Evolutionary conservation across 2,797 vertebrate genomes (phyloP), one percentile per base, ranked within the genome.

Genomic region (Alouatta caraya): DNA sequence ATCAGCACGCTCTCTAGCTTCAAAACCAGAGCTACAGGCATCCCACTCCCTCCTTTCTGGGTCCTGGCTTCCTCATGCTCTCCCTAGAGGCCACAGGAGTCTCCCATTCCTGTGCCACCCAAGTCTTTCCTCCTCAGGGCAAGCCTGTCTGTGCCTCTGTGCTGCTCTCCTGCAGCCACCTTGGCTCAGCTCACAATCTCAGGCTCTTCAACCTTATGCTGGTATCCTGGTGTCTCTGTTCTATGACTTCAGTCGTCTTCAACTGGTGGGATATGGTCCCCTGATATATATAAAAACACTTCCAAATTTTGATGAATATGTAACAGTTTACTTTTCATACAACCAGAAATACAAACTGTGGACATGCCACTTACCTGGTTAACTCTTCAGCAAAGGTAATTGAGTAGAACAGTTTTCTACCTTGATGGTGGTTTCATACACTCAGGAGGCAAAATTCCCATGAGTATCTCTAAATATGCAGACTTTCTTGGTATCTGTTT

Each of bases 331-430:
- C 67, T 42, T 86, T 85, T 73, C 70, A n/a, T 81, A n/a, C 42
- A 70, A 39, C 26, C 33, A 14, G 61, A 92, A 48, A 46, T 80
- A 48, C 17, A 94, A 12, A 89, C 80, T 90, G 50, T 82, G 67
- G 79, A 5, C 61, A 64, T 42, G 5, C 48, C 46, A 37, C 37
- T 93, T 83, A 50, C 48, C 70, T 92, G 9, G 37, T 55, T 76
- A 72, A 70, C 57, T 88, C 88, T 96, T 93, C 42, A 52, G 55
- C 57, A 15, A 30, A 85, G 61, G 76, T 89, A 78, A 73, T 57
- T 28, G 14, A 48, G 30, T 44, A 76, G n/a, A 87, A 59, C 67
- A 52, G 21, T 37, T 90, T 96, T 88, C 93, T 57, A 10, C 46
- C 85, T 83, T 39, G 33, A 46, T 44, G 39, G 14, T 87, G 75